phyloP scores from a whole-genome alignment of 2,797 vertebrate species.

The Calcarius lapponicus region DNA sequence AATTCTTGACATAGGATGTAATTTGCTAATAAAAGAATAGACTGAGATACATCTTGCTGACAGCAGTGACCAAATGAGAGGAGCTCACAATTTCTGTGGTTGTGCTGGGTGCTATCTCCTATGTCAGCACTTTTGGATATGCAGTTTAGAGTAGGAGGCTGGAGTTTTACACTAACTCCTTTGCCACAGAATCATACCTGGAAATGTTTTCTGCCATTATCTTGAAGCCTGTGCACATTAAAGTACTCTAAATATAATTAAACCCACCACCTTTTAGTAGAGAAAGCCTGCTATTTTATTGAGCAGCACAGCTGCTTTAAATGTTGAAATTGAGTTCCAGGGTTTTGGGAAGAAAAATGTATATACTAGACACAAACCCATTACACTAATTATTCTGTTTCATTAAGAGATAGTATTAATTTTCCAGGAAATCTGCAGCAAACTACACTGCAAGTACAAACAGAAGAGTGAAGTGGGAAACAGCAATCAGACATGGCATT shows the following conservation, averaged over 20 bases:
- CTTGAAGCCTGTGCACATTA: not conserved
- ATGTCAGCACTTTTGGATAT: not conserved
- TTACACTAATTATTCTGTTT: constrained; percentile 12
- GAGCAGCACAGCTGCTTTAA: not conserved
- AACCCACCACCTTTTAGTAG: not conserved
- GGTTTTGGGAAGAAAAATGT: not conserved
- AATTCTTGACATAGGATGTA: not conserved
- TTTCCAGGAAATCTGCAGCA: not conserved
- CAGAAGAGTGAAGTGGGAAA: not conserved
- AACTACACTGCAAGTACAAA: not conserved
- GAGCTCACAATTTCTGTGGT: not conserved
- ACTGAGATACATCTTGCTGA: not conserved
- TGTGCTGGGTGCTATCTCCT: not conserved
- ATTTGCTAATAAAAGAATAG: not conserved
- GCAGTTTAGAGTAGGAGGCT: not conserved
- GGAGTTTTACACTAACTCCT: not conserved
- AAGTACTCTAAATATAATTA: not conserved
- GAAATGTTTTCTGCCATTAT: not conserved
- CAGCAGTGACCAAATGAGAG: not conserved
- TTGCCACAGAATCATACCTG: not conserved
- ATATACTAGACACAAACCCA: not conserved
- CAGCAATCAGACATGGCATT: not conserved
- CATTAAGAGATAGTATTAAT: not conserved
- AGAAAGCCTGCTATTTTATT: not conserved
- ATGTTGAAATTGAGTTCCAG: not conserved